Conservation (phyloP, 2,888 invertebrate genomes). For the Eutolmus rufibarbis region DNA sequence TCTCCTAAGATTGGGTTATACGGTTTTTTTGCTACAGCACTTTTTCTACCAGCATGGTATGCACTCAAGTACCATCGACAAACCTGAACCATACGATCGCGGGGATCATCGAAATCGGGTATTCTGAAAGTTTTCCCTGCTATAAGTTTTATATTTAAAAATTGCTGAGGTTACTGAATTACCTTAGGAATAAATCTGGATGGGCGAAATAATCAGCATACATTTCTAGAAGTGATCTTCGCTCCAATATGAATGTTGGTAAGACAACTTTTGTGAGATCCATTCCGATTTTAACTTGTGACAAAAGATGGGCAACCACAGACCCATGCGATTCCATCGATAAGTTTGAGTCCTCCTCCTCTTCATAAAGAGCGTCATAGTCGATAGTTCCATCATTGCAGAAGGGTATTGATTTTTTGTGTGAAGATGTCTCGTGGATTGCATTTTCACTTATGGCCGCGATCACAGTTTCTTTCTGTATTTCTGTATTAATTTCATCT, state of each 20-base stretch:
- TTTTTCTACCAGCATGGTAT: conserved; percentile 97
- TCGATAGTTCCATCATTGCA: conserved; percentile 76
- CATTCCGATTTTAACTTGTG: conserved; percentile 99
- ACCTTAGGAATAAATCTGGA: conserved; percentile 95
- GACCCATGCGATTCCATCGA: conserved; percentile 97
- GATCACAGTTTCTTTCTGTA: conserved; percentile 50
- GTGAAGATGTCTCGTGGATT: conserved; percentile 35
- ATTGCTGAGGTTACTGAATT: conserved; percentile 52
- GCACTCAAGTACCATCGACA: conserved; percentile 97
- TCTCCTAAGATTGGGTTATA: conserved; percentile 99
- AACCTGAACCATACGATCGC: conserved; percentile 92
- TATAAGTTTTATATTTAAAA: neutral
- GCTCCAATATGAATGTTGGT: conserved; percentile 97
- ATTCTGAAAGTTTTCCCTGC: conserved; percentile 68
- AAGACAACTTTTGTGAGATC: conserved; percentile 97
- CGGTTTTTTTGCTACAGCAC: conserved; percentile 97
- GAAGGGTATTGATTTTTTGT: conserved; percentile 59
- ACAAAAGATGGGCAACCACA: conserved; percentile 94
- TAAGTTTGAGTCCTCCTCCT: conserved; percentile 86
- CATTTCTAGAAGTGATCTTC: conserved; percentile 98
- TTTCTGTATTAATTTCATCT: conserved; percentile 12
- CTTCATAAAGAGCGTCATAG: conserved; percentile 90
- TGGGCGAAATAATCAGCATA: conserved; percentile 99
- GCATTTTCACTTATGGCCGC: conserved; percentile 50
- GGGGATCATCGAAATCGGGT: conserved; percentile 84